These are phyloP conservation scores for Actinemys pallida DNA, from an alignment of 2,113 vertebrate genomes.

Conservation along the genomic window DNA sequence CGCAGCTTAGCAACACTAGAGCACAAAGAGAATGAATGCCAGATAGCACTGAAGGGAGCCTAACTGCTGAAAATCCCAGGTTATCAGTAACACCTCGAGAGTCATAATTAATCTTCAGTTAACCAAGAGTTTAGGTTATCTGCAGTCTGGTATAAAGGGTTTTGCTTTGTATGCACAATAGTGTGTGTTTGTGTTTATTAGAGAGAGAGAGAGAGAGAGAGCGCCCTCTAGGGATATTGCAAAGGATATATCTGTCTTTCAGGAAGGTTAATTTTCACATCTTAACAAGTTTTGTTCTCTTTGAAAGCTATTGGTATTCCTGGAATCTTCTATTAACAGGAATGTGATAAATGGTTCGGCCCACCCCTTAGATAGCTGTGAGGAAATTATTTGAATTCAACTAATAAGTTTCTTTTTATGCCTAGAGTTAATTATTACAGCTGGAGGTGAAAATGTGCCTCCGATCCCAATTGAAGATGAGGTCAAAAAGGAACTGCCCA, in stretches of 20 bases:
- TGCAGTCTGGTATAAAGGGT: not conserved
- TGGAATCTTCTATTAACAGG: not conserved
- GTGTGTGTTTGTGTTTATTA: not conserved
- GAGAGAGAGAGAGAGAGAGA: not conserved
- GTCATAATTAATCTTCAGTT: not conserved
- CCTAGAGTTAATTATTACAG: conserved; percentile 89
- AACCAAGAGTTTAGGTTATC: not conserved
- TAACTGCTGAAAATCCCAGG: not conserved
- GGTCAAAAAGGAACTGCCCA: conserved; percentile 86
- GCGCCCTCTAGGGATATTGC: not conserved
- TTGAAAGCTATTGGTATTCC: not conserved
- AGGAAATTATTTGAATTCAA: not conserved
- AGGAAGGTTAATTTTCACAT: not conserved
- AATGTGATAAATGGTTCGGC: not conserved
- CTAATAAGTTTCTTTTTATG: conserved; percentile 14
- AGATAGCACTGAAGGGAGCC: not conserved
- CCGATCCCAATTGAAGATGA: conserved; percentile 88
- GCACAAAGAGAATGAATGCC: not conserved
- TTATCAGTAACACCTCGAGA: not conserved
- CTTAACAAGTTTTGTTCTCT: not conserved
- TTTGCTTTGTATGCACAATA: not conserved
- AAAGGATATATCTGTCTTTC: not conserved
- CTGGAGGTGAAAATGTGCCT: conserved; percentile 89
- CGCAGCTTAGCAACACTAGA: not conserved
- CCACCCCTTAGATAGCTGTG: not conserved